Conservation (phyloP, 2,888 invertebrate genomes). For the Drosophila mayaguana region DNA sequence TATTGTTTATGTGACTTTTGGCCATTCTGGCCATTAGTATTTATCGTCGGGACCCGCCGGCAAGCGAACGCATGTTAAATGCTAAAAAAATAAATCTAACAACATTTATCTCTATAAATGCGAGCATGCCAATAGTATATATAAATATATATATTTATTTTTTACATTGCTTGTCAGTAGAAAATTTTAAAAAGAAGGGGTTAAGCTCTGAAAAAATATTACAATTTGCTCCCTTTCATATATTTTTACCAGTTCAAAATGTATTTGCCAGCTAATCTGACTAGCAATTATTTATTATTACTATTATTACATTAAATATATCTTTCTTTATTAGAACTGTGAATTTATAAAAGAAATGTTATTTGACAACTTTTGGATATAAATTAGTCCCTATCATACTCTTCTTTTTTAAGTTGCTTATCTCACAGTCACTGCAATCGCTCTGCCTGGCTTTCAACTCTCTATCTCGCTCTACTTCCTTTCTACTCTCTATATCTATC, state of each 20-base stretch:
- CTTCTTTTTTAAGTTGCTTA: too few species aligned
- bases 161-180: neutral
- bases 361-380: too few species aligned
- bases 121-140: neutral
- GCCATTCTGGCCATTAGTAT: slow-evolving; percentile 70
- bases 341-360: too few species aligned
- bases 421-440: too few species aligned
- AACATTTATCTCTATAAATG: slow-evolving; percentile 40
- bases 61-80: slow-evolving; percentile 35
- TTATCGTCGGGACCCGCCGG: slow-evolving; percentile 41
- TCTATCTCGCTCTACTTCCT: too few species aligned
- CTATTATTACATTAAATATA: too few species aligned
- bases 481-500: too few species aligned
- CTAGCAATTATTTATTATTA: neutral
- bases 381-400: too few species aligned
- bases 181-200: neutral
- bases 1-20: slow-evolving; percentile 66
- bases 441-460: too few species aligned
- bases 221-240: neutral
- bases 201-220: neutral
- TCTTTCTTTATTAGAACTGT: too few species aligned
- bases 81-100: slow-evolving; percentile 39
- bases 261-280: neutral
- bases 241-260: neutral
- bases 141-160: neutral